Evolutionary conservation across 1,140 invertebrate species (phyloP).

Genomic region (Sycophaga agraensis): DNA sequence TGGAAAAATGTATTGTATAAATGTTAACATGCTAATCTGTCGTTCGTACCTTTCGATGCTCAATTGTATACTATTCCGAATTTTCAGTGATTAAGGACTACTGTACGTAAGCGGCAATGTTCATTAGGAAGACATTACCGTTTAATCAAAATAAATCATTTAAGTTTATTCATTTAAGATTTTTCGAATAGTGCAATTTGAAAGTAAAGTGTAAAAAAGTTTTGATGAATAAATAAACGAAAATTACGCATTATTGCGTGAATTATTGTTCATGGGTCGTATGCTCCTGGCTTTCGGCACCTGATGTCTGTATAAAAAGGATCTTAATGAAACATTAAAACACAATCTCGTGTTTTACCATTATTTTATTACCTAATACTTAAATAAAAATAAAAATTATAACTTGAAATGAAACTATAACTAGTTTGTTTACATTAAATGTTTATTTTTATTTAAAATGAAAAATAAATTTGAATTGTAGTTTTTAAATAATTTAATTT

Average conservation of each 20-base stretch:
- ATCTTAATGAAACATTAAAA: slow-evolving; percentile 33
- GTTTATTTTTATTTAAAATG: not conserved
- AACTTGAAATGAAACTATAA: not conserved
- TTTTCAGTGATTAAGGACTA: slow-evolving; percentile 16
- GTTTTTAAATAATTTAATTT: not conserved
- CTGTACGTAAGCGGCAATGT: slow-evolving; percentile 16
- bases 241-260: slow-evolving; percentile 17
- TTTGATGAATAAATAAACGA: slow-evolving; percentile 7
- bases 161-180: slow-evolving; percentile 25
- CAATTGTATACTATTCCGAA: slow-evolving; percentile 4
- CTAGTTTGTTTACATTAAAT: not conserved
- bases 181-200: slow-evolving; percentile 32
- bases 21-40: slow-evolving; percentile 23
- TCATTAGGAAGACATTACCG: slow-evolving; percentile 19
- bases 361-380: not conserved
- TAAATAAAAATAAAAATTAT: no score
- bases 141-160: slow-evolving; percentile 15
- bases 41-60: slow-evolving; percentile 20
- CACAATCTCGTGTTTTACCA: slow-evolving; percentile 23
- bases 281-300: slow-evolving; percentile 29
- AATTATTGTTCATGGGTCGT: slow-evolving; percentile 30
- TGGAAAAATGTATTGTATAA: slow-evolving; percentile 24
- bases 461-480: not conserved
- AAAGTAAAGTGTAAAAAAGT: slow-evolving; percentile 32
- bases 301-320: slow-evolving; percentile 33